Evolutionary conservation across 2,113 vertebrate genomes (phyloP), one percentile per base, ranked within the genome.

Genomic region (Triplophysa siluroides): DNA sequence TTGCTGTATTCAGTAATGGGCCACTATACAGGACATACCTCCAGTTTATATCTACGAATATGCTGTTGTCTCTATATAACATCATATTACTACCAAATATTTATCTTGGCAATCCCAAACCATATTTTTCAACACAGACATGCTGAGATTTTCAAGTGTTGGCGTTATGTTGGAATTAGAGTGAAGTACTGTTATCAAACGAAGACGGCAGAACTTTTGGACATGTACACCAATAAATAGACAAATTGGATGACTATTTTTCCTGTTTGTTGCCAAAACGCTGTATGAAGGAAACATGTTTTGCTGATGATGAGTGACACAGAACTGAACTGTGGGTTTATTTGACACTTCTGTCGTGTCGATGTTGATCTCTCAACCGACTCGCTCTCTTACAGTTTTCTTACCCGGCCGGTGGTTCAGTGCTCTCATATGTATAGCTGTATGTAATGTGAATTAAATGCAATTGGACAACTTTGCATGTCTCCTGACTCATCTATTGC

Each of bases 361-460:
- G 4, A 18, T 71, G 29, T 26, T 56, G 69, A 72, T 72, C 50
- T 72, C 50, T 72, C 50, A 29, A 56, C 69, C 56, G 68, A 70
- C 45, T 54, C 69, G 2, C 50, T 79, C 67, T 66, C 77, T 60
- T 63, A 80, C 82, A 88, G 90, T 66, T 84, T 86, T 86, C 89
- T 88, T 88, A 88, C 83, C 88, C 64, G 78, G 88, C 91, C 90
- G 88, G 90, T 91, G 85, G 87, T 88, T 86, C 79, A 85, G 91
- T 94, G 94, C 90, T 94, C 92, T 86, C 88, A 93, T 90, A 90
- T 88, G 88, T 89, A 88, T 89, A 92, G 81, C 87, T 88, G 92
- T 95, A 93, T 90, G 89, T 95, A 90, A 92, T 89, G 91, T 91
- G 86, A 83, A 95, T 94, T 95, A 88, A 95, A 94, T 89, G 91